Evolutionary conservation across 1,140 invertebrate species (phyloP).

Genomic region (Neodiprion virginianus): DNA sequence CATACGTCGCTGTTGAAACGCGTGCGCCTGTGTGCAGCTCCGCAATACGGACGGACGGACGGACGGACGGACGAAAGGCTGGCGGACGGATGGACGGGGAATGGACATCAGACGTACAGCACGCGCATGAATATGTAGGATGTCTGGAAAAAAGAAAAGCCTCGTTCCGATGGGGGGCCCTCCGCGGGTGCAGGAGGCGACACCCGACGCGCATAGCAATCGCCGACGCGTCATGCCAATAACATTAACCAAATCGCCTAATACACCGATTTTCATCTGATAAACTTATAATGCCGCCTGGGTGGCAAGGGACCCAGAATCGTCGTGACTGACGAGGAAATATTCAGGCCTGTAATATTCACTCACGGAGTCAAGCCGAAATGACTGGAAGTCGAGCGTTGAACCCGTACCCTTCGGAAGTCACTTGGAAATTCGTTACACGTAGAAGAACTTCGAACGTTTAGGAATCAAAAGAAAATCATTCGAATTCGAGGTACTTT

Average conservation of each 20-base stretch:
- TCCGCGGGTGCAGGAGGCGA: conserved; percentile 38
- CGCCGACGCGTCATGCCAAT: conserved; percentile 53
- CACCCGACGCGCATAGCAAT: conserved; percentile 49
- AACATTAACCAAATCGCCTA: conserved; percentile 43
- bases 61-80: conserved; percentile 18
- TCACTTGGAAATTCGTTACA: no score
- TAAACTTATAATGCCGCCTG: not conserved
- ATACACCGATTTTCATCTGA: conserved; percentile 28
- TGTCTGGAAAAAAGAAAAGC: conserved; percentile 40
- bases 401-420: no score
- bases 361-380: no score
- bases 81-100: conserved; percentile 32
- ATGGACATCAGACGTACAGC: conserved; percentile 42
- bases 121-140: conserved; percentile 57
- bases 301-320: not conserved
- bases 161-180: conserved; percentile 19
- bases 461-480: no score
- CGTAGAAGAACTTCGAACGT: no score
- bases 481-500: no score
- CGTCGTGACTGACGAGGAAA: not conserved
- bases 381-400: no score
- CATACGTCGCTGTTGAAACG: not conserved
- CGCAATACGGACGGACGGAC: conserved; percentile 15
- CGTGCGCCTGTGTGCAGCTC: conserved; percentile 25
- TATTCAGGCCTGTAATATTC: no score